Conservation (phyloP, 2,797 vertebrate genomes). For the Microtus agrestis region DNA sequence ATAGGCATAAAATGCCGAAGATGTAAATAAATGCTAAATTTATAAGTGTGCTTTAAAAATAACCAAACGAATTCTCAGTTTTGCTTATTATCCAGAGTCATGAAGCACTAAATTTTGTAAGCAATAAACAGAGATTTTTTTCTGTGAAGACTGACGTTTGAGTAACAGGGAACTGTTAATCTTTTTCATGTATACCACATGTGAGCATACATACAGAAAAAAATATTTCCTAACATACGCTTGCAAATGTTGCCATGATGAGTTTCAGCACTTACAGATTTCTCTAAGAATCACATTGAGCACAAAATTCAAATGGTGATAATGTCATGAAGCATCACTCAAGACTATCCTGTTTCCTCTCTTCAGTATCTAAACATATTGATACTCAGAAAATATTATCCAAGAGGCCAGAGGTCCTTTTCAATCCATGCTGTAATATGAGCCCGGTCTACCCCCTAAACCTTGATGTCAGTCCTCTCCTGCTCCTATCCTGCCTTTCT, state of each 20-base stretch:
- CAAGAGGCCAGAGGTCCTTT: background rate
- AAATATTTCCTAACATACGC: background rate
- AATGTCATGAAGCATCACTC: background rate
- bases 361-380: slow-evolving; percentile 23
- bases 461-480: background rate
- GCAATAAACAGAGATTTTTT: background rate
- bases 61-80: slow-evolving; percentile 9
- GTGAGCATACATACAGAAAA: background rate
- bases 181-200: background rate
- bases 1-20: background rate
- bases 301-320: background rate
- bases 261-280: background rate
- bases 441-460: background rate
- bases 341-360: background rate
- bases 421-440: background rate
- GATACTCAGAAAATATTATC: slow-evolving; percentile 28
- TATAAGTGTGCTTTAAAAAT: slow-evolving; percentile 37
- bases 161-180: no score
- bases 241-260: background rate
- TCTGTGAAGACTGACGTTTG: slow-evolving; percentile 21
- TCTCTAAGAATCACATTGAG: slow-evolving; percentile 13
- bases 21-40: slow-evolving; percentile 37
- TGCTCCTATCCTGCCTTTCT: background rate
- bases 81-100: background rate
- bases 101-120: slow-evolving; percentile 12